A percentile compares a stretch with the other conserved stretches of the same genome.
These are phyloP conservation scores for Sphaerodactylus townsendi DNA, from an alignment of 2,113 vertebrate genomes.

Conservation along the genomic window DNA sequence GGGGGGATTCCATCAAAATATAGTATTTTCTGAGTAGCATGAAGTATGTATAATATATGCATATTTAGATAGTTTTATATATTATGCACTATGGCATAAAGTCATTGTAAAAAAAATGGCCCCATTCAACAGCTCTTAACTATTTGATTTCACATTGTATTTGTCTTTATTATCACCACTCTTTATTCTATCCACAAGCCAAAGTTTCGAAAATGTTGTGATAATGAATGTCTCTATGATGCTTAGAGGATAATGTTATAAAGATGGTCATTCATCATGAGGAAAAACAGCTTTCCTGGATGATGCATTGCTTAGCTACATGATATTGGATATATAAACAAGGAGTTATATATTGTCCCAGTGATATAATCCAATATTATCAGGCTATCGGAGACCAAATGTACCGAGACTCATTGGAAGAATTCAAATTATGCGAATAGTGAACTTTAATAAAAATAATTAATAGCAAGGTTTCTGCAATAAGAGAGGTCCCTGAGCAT, in stretches of 20 bases:
- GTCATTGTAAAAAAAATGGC: conserved; percentile 10
- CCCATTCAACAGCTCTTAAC: conserved; percentile 24
- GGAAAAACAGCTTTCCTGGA: conserved; percentile 58
- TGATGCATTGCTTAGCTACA: conserved; percentile 64
- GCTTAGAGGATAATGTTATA: conserved; percentile 59
- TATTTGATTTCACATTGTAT: conserved; percentile 41
- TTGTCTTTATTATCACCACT: conserved; percentile 58
- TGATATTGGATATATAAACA: conserved; percentile 59
- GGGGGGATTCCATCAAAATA: no score
- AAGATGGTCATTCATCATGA: conserved; percentile 72
- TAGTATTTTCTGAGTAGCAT: no score
- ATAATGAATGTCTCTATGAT: conserved; percentile 61
- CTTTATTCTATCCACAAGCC: conserved; percentile 44
- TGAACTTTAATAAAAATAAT: conserved; percentile 41
- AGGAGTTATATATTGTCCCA: conserved; percentile 54
- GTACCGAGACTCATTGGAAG: conserved; percentile 20
- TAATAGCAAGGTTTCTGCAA: conserved; percentile 21
- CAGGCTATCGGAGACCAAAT: conserved; percentile 31
- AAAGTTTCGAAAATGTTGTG: conserved; percentile 58
- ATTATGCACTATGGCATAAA: background rate
- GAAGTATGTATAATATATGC: background rate
- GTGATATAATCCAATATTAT: conserved; percentile 55
- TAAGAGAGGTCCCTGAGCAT: background rate
- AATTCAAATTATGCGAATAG: conserved; percentile 37
- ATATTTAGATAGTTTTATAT: background rate